Base-by-base conservation (phyloP, 2,113 vertebrate genomes). In the Myotis brandtii region DNA sequence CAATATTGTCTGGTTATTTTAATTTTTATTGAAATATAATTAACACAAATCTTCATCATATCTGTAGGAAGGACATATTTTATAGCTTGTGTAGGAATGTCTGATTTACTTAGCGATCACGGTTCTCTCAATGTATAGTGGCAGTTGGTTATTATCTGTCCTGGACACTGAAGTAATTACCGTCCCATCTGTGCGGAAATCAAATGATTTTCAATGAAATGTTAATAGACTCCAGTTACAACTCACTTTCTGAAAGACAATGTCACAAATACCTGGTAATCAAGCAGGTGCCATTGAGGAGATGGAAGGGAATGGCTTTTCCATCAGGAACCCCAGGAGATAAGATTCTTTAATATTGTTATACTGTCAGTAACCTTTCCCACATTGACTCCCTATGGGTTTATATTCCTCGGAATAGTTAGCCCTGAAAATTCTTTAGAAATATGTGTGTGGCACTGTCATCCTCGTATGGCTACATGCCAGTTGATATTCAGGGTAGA, bases 161-260 rank as follows among this genome's bases (percentile, higher is more conserved):
- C 14, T 86, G 14, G 34, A 32, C 12, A 66, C n/a, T 52, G 69
- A 91, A 70, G n/a, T 69, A 87, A 93, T 70, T 77, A 48, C 18
- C n/a, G 16, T 62, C 25, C 37, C 62, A 69, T 67, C 52, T 72
- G 32, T 87, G 30, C 79, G 27, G 43, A 80, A 90, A 90, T 0
- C 2, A 14, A 73, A 88, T 88, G 4, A 50, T 40, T 84, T 54
- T 81, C 86, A 90, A 83, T 90, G 14, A 89, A 87, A 81, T 46
- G 66, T 86, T 89, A 91, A 30, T 56, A 56, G 34, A 92, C 84
- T 81, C 7, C 14, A 62, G 64, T 56, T 93, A 79, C 23, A 89
- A 83, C 72, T 79, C n/a, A 76, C 69, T 91, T 94, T 96, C 34
- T 77, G 27, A 92, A 92, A 86, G 80, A 95, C 91, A 6, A 12